Conservation (phyloP, 2,113 vertebrate species). For the Seriola aureovittata region DNA sequence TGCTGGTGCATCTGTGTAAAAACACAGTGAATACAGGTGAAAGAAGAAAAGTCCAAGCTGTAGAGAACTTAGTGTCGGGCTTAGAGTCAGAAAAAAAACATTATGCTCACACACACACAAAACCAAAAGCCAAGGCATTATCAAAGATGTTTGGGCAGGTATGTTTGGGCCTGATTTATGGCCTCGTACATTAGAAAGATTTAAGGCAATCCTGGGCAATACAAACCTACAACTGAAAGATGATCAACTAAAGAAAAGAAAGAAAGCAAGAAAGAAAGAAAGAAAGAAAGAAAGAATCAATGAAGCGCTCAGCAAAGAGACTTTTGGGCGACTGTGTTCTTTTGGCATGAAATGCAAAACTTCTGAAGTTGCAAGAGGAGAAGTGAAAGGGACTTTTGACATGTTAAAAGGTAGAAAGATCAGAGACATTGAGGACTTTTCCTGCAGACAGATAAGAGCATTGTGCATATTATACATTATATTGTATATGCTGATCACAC, state of each 20-base stretch:
- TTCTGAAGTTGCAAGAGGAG: neutral
- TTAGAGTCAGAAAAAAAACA: too few species aligned
- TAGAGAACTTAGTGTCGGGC: too few species aligned
- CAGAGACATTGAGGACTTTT: neutral
- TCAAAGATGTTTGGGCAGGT: neutral
- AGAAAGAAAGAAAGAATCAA: neutral
- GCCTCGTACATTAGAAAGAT: neutral
- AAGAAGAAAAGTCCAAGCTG: too few species aligned
- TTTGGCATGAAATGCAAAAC: constrained; percentile 54
- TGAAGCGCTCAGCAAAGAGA: constrained; percentile 6
- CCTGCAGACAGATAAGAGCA: neutral
- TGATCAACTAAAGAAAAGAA: neutral
- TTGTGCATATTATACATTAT: neutral
- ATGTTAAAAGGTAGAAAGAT: neutral
- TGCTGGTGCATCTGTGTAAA: too few species aligned
- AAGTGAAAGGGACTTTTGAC: constrained; percentile 51
- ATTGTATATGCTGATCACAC: neutral
- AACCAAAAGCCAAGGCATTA: too few species aligned
- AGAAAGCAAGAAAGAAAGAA: neutral
- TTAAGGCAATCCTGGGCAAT: neutral
- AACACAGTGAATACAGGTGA: too few species aligned
- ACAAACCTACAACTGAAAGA: neutral
- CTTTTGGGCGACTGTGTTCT: constrained; percentile 2
- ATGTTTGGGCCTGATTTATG: too few species aligned
- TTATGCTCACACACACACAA: too few species aligned